Conservation (phyloP, 2,888 invertebrate species). For the Thera obeliscata region DNA sequence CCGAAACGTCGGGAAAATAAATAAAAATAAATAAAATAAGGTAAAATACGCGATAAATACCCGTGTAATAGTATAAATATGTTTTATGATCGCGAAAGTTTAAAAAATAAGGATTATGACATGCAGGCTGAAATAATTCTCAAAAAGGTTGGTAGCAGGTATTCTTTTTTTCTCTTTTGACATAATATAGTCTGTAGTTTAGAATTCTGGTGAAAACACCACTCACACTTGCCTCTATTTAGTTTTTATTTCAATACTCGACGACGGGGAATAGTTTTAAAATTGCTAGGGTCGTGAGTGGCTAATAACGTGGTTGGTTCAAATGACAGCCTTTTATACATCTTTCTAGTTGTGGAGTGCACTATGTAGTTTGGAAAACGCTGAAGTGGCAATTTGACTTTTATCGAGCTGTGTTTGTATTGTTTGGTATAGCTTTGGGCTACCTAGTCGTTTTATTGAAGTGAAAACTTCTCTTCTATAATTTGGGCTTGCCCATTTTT, state of each 20-base stretch:
- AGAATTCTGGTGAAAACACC: neutral
- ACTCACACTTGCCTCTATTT: slow-evolving; percentile 19
- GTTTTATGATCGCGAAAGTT: no score
- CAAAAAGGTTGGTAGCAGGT: no score
- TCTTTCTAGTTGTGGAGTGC: slow-evolving; percentile 55
- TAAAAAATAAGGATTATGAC: no score
- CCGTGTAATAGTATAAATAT: no score
- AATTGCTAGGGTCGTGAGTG: slow-evolving; percentile 67
- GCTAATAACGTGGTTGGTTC: slow-evolving; percentile 67
- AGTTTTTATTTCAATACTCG: slow-evolving; percentile 52
- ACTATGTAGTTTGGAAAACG: slow-evolving; percentile 43
- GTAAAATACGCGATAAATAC: no score
- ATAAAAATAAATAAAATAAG: no score
- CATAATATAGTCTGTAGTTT: neutral
- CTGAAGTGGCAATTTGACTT: slow-evolving; percentile 52
- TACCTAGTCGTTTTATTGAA: neutral
- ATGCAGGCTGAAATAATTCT: no score
- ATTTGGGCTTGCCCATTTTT: no score
- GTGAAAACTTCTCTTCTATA: no score
- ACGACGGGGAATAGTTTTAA: slow-evolving; percentile 51
- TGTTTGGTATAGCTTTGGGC: slow-evolving; percentile 16
- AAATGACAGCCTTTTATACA: slow-evolving; percentile 72
- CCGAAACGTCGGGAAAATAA: no score
- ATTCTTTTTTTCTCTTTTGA: no score
- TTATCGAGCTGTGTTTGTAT: slow-evolving; percentile 36